Evolutionary conservation across 2,888 invertebrate species (phyloP), one percentile per base, ranked within the genome.

Genomic region (Scrobipalpa costella): DNA sequence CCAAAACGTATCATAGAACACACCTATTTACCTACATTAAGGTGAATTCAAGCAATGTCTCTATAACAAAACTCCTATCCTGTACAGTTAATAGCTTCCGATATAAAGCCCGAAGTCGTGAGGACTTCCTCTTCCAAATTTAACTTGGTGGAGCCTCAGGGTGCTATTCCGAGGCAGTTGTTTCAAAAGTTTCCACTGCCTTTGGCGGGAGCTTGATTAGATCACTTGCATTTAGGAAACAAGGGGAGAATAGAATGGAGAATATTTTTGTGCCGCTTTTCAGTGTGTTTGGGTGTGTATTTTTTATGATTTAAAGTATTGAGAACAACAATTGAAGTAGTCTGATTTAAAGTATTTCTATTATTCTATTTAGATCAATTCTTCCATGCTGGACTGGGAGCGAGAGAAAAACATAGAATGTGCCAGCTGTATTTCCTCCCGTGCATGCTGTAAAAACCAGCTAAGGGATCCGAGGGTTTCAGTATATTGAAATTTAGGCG

Each of bases 201-300:
- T 40, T 21, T 40, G 27, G 27, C 44, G 47, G 13, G 27, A n/a
- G 9, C 38, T 19, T 59, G 59, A 59, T 59, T 59, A 59, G 59
- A 59, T 47, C 59, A 59, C 47, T 59, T 59, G 44, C 33, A 40
- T 44, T 40, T 17, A 15, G 21, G 40, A 19, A 58, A 57, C 27
- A 40, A 47, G 59, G 27, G 36, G 40, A 58, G 38, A 58, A 38
- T 34, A 55, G n/a, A 34, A 55, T 34, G 50, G 50, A 7, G 50
- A 17, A 17, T 17, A 21, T 50, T 49, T 40, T 36, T 36, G 36
- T 5, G 36, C 27, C 7, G 36, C 11, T 36, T 40, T 13, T 3
- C 11, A 13, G 40, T 9, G 50, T 8, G 19, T 11, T 50, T 19
- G 7, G 7, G 9, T 50, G 47, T 15, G 5, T 47, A 47, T 49